Evolutionary conservation across 1,140 invertebrate species (phyloP).

Genomic region (Drosophila nikananu): DNA sequence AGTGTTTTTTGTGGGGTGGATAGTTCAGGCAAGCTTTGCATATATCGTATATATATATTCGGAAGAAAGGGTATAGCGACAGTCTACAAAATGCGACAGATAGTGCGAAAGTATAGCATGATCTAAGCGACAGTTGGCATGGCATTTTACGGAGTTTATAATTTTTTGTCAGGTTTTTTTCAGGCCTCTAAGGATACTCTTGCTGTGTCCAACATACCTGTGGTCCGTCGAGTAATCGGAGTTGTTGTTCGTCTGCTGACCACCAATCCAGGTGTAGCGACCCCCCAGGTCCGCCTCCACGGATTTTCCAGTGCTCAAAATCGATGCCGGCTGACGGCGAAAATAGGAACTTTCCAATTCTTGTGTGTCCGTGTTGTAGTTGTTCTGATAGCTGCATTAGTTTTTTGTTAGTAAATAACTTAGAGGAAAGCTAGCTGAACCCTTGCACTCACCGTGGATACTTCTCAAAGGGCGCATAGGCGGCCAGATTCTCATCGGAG

Average conservation of each 20-base stretch:
- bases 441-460: conserved; percentile 87
- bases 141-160: conserved; percentile 57
- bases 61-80: conserved; percentile 29
- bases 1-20: conserved; percentile 40
- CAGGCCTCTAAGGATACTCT: background rate
- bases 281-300: conserved; percentile 59
- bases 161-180: conserved; percentile 15
- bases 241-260: conserved; percentile 62
- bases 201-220: conserved; percentile 53
- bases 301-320: conserved; percentile 86
- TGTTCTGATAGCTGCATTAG: conserved; percentile 66
- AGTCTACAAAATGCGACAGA: conserved; percentile 45
- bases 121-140: conserved; percentile 78
- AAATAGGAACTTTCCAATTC: conserved; percentile 92
- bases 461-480: conserved; percentile 90
- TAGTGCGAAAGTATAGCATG: conserved; percentile 78
- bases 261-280: conserved; percentile 73
- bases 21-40: conserved; percentile 55
- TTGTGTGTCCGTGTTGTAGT: conserved; percentile 82
- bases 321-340: conserved; percentile 90
- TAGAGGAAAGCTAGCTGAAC: too few relatives aligned
- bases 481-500: conserved; percentile 93
- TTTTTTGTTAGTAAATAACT: too few relatives aligned
- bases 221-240: conserved; percentile 59
- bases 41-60: conserved; percentile 33